Evolutionary conservation across 2,888 invertebrate genomes (phyloP).

Genomic region (Copidosoma aretas): DNA sequence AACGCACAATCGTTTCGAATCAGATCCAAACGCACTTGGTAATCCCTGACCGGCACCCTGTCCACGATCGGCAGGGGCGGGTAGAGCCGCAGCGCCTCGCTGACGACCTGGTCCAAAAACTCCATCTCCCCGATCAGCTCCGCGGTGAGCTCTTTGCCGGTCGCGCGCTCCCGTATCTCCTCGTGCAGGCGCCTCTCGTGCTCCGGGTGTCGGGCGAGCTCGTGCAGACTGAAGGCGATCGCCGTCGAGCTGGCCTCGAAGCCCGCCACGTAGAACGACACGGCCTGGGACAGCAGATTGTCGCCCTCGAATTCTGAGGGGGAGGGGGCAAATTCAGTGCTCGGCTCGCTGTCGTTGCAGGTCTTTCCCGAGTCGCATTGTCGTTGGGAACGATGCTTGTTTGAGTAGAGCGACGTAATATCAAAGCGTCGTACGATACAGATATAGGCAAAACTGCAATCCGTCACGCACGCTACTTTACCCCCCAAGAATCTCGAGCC

Average conservation of each 20-base stretch:
- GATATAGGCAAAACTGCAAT: too few relatives aligned
- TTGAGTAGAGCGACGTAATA: too few relatives aligned
- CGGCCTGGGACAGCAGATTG: conserved; percentile 50
- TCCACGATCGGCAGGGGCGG: conserved; percentile 52
- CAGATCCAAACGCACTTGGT: conserved; percentile 42
- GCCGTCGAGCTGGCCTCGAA: conserved; percentile 50
- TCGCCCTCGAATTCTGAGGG: conserved; percentile 50
- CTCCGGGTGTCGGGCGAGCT: conserved; percentile 48
- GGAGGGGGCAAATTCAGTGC: too few relatives aligned
- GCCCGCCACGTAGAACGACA: conserved; percentile 51
- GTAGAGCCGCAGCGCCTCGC: conserved; percentile 50
- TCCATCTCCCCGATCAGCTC: conserved; percentile 48
- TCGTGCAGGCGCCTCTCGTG: conserved; percentile 42
- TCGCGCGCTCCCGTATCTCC: conserved; percentile 41
- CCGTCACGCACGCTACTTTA: too few relatives aligned
- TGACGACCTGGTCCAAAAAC: conserved; percentile 49
- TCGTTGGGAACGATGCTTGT: too few relatives aligned
- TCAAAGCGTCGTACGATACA: too few relatives aligned
- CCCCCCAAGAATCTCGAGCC: too few relatives aligned
- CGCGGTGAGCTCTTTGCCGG: conserved; percentile 43
- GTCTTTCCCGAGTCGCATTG: too few relatives aligned
- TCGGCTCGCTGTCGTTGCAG: too few relatives aligned
- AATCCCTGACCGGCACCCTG: conserved; percentile 47
- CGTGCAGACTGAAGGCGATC: conserved; percentile 49
- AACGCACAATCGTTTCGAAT: too few relatives aligned